Percentiles rank a stretch among this genome's conserved stretches.
Evolutionary conservation across 2,113 vertebrate species (phyloP).

Genomic region (Rhombomys opimus): DNA sequence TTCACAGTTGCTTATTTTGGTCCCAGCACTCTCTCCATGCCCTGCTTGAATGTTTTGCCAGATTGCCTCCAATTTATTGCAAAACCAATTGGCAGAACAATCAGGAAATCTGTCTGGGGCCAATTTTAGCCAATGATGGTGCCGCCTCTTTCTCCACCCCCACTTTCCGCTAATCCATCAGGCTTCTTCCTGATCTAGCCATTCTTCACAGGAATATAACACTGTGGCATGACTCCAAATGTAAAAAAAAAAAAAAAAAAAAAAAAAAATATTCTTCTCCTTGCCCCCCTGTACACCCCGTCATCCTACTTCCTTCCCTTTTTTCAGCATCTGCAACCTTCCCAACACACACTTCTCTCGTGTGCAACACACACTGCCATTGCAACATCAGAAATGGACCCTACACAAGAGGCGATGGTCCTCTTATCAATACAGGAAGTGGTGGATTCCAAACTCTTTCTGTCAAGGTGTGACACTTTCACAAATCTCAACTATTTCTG

Average conservation of each 20-base stretch:
- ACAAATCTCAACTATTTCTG: background rate
- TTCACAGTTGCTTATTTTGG: slow-evolving; percentile 77
- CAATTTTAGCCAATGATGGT: slow-evolving; percentile 70
- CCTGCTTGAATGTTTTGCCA: slow-evolving; percentile 72
- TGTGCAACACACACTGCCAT: background rate
- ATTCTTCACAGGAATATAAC: slow-evolving; percentile 45
- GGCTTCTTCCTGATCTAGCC: slow-evolving; percentile 47
- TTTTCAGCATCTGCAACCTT: background rate
- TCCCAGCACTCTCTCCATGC: slow-evolving; percentile 62
- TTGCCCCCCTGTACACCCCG: too few relatives aligned
- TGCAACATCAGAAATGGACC: background rate
- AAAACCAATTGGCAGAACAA: slow-evolving; percentile 80
- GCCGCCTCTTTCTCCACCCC: slow-evolving; percentile 56
- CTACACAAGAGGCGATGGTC: background rate
- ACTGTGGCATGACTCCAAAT: background rate
- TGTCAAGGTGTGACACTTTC: slow-evolving; percentile 29
- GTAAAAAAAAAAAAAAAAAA: background rate
- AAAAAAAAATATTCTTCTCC: background rate
- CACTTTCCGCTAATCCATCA: slow-evolving; percentile 60
- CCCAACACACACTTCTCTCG: background rate
- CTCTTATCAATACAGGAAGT: slow-evolving; percentile 51
- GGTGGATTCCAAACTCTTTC: slow-evolving; percentile 48
- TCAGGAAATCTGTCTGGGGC: slow-evolving; percentile 75
- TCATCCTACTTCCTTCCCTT: background rate
- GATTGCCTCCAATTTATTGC: slow-evolving; percentile 79